Evolutionary conservation across 1,140 invertebrate genomes (phyloP), one percentile per base, ranked within the genome.

Genomic region (Aphis gossypii): DNA sequence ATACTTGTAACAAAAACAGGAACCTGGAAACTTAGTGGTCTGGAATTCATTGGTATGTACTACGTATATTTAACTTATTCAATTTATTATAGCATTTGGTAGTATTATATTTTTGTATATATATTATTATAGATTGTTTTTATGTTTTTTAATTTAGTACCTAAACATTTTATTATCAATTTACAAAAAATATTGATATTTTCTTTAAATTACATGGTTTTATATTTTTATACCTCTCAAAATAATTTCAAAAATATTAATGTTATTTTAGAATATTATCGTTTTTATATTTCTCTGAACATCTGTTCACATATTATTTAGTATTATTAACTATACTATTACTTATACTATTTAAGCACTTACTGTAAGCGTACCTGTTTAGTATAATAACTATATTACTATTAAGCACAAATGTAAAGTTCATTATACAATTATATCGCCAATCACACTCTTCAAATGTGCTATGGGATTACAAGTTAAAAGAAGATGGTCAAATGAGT

Each of bases 21-120:
- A 60, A 98, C 98, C 20, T 99, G 99, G 99, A 99, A 99, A 95
- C 96, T 99, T 44, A 97, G 97, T 25, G 98, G 99, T 7, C 96
- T 99, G 83, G 99, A 99, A 95, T 99, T 99, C 96, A 97, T 97
- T 94, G 98, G 98, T 98, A 95, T 96, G 96, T 96, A 41, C 38
- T 41, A 41, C 3, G 38, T 41, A 41, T 41, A 41, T 41, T 41
- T 41, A 41, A 41, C 38, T 41, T 41, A 41, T 41, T 41, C 38
- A 41, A 41, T 41, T 2, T 41, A 41, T 41, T 41, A 41, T 41
- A 1, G 38, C 38, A 41, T 41, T 41, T 41, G 38, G 38, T 2
- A 41, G 38, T 41, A 41, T 41, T 3, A 41, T 41, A 41, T 41
- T 41, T 41, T 41, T 41, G 1, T 41, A 41, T 41, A 41, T 41